Conservation (phyloP, 2,888 invertebrate genomes). For the Amaurobius ferox region DNA sequence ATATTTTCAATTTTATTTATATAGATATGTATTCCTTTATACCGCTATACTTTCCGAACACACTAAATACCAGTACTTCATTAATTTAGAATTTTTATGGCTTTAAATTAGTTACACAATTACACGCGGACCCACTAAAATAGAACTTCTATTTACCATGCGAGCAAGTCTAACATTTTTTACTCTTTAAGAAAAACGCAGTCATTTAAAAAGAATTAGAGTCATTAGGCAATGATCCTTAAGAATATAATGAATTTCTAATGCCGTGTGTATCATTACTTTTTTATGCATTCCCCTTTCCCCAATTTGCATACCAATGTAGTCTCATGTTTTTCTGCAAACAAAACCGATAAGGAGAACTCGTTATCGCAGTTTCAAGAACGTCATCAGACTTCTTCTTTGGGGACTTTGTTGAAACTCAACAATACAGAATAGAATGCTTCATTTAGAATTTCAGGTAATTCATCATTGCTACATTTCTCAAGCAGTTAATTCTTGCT, state of each 20-base stretch:
- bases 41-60: too few relatives aligned
- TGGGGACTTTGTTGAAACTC: neutral
- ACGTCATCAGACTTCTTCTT: neutral
- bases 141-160: too few relatives aligned
- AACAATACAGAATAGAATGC: neutral
- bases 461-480: neutral
- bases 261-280: neutral
- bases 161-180: too few relatives aligned
- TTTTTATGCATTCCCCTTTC: neutral
- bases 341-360: slow-evolving; percentile 10
- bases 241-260: neutral
- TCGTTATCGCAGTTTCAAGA: neutral
- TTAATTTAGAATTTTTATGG: too few relatives aligned
- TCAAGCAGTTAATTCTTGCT: too few relatives aligned
- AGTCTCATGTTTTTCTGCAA: neutral
- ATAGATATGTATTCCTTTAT: too few relatives aligned
- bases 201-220: too few relatives aligned
- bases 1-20: too few relatives aligned
- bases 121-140: too few relatives aligned
- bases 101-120: too few relatives aligned
- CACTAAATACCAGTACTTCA: too few relatives aligned
- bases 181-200: too few relatives aligned
- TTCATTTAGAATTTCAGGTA: neutral
- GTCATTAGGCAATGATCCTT: neutral
- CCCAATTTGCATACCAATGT: neutral